Base-by-base conservation (phyloP, 2,797 vertebrate species). In the Epinephelus awoara region DNA sequence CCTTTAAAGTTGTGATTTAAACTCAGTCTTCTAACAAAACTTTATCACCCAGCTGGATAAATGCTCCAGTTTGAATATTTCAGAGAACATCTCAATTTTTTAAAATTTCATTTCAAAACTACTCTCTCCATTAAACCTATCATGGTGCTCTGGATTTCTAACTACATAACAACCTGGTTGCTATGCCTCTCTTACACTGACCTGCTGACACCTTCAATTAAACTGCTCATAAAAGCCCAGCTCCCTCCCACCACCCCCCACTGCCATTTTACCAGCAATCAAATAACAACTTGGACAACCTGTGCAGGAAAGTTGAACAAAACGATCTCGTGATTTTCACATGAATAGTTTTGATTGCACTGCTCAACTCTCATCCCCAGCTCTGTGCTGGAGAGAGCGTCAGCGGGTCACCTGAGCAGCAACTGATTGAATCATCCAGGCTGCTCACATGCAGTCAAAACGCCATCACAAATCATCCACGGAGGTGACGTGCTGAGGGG, bases 161-260 rank as follows among this genome's bases (percentile, higher is more conserved):
- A 88, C 77, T 62, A 77, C 68, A 72, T 80, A 88, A 88, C 79
- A 84, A 91, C 89, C 85, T 51, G 87, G 82, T 82, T 85, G 86
- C 78, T 81, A 54, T 15, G 29, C 61, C 76, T 85, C 72, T 82
- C 68, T 77, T 15, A n/a, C 21, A 6, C 79, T 77, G 87, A 88
- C 88, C 85, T 72, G 74, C 85, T 87, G 90, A 90, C 90, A 87
- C 80, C 78, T 84, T 86, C 83, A 90, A 78, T 92, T 90, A 90
- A 84, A 75, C 77, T 40, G 61, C 84, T 87, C 82, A 38, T 82
- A 78, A 34, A 67, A 85, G 19, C 57, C 40, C 54, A 5, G 54
- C 67, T 50, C 67, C 54, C 21, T 2, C 34, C 51, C 17, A 44
- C 21, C 23, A 23, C 63, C 55, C 61, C 17, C 58, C 40, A n/a